A percentile compares a stretch with the other conserved stretches of the same genome.
Conservation (phyloP, 2,888 invertebrate genomes). For the Thymelicus sylvestris region DNA sequence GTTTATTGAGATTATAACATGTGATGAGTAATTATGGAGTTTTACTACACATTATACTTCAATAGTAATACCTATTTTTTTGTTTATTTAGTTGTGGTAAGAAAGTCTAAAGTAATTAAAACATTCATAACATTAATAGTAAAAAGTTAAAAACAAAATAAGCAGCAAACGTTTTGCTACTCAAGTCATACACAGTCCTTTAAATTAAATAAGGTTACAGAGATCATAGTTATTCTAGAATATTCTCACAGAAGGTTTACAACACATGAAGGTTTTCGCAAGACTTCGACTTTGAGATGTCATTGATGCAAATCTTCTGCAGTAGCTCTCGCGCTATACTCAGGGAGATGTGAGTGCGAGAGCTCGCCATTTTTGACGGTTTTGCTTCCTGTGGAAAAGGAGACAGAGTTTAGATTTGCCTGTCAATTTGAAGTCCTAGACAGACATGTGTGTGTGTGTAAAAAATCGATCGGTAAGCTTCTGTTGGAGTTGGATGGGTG, state of each 20-base stretch:
- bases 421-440: not conserved
- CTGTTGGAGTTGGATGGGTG: too few relatives aligned
- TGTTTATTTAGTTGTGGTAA: too few relatives aligned
- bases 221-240: constrained; percentile 36
- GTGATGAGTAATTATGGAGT: too few relatives aligned
- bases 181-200: not conserved
- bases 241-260: constrained; percentile 59
- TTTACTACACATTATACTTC: too few relatives aligned
- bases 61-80: too few relatives aligned
- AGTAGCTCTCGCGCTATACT: constrained; percentile 92
- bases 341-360: constrained; percentile 91
- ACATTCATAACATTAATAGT: too few relatives aligned
- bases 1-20: too few relatives aligned
- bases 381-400: constrained; percentile 74
- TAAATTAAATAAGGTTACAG: not conserved
- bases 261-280: constrained; percentile 94
- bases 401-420: constrained; percentile 23
- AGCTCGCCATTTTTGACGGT: constrained; percentile 89
- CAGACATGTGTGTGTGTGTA: too few relatives aligned
- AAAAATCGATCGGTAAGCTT: too few relatives aligned
- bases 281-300: constrained; percentile 93
- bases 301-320: constrained; percentile 93
- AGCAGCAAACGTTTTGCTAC: too few relatives aligned
- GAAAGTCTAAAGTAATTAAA: too few relatives aligned
- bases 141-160: too few relatives aligned